A percentile compares a stretch with the other conserved stretches of the same genome.
Evolutionary conservation across 2,113 vertebrate genomes (phyloP).

Genomic region (Hemichromis elongatus): DNA sequence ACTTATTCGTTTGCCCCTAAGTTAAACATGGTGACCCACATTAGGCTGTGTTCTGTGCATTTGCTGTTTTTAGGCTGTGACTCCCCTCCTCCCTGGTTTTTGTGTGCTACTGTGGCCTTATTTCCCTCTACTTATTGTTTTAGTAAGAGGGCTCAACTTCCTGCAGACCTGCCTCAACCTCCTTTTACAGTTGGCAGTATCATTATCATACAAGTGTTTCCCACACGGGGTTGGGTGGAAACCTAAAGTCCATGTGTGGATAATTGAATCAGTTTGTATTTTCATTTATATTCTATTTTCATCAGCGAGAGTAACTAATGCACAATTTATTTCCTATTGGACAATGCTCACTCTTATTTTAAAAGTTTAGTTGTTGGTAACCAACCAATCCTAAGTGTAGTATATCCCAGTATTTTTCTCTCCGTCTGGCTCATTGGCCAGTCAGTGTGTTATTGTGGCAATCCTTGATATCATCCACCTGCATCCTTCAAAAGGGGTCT

Average conservation of each 20-base stretch:
- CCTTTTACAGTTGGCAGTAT: not conserved
- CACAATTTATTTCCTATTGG: not conserved
- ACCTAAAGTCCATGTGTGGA: not conserved
- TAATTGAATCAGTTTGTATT: not conserved
- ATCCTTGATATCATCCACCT: not conserved
- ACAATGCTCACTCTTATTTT: not conserved
- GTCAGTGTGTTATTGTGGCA: not conserved
- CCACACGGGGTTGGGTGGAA: not conserved
- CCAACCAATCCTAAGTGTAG: not conserved
- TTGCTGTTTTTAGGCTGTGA: slow-evolving; percentile 33
- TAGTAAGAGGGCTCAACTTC: slow-evolving; percentile 23
- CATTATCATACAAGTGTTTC: not conserved
- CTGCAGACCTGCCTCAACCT: slow-evolving; percentile 42
- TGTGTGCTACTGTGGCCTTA: slow-evolving; percentile 22
- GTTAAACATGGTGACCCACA: slow-evolving; percentile 6
- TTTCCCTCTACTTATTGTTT: slow-evolving; percentile 58
- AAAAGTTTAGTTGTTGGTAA: not conserved
- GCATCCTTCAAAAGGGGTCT: not conserved
- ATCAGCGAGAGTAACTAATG: not conserved
- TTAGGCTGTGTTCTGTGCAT: not conserved
- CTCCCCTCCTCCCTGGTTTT: slow-evolving; percentile 28
- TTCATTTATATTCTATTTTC: not conserved
- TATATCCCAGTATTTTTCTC: not conserved
- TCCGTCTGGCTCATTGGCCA: not conserved
- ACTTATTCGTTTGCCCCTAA: not conserved